A percentile compares a stretch with the other conserved stretches of the same genome.
Evolutionary conservation across 2,888 invertebrate genomes (phyloP).

Genomic region (Tipula lateralis): DNA sequence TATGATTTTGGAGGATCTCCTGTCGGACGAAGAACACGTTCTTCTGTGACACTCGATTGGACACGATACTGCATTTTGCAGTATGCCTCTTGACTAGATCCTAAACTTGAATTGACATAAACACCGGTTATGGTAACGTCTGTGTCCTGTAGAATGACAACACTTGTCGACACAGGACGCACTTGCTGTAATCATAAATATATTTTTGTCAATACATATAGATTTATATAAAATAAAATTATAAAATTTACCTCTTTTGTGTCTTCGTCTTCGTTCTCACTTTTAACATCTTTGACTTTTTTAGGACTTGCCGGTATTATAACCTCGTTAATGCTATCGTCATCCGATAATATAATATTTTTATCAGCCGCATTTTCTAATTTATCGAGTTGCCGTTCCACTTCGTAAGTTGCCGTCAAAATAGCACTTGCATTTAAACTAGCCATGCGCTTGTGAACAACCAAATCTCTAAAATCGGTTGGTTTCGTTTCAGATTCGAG

Average conservation of each 20-base stretch:
- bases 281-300: constrained; percentile 36
- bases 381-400: constrained; percentile 48
- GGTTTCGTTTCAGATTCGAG: constrained; percentile 35
- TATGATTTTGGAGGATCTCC: constrained; percentile 59
- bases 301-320: constrained; percentile 21
- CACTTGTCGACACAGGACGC: constrained; percentile 53
- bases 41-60: constrained; percentile 81
- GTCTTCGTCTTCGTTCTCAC: constrained; percentile 33
- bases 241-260: constrained; percentile 38
- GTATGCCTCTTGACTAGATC: constrained; percentile 71
- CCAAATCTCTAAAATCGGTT: constrained; percentile 74
- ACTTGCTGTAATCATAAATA: background rate
- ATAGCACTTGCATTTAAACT: constrained; percentile 87
- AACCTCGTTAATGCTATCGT: constrained; percentile 30
- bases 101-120: constrained; percentile 69
- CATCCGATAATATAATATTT: constrained; percentile 31
- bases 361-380: constrained; percentile 35
- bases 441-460: constrained; percentile 86
- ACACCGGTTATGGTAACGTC: constrained; percentile 85
- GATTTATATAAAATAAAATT: too few species aligned
- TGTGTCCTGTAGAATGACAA: constrained; percentile 79
- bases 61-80: constrained; percentile 88
- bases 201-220: too few species aligned
- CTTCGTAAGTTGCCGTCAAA: constrained; percentile 83
- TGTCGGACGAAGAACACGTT: constrained; percentile 64